Percentiles rank a stretch among this genome's conserved stretches.
These are phyloP conservation scores for Synergus umbraculus DNA, from an alignment of 2,888 invertebrate species.

Conservation along the genomic window DNA sequence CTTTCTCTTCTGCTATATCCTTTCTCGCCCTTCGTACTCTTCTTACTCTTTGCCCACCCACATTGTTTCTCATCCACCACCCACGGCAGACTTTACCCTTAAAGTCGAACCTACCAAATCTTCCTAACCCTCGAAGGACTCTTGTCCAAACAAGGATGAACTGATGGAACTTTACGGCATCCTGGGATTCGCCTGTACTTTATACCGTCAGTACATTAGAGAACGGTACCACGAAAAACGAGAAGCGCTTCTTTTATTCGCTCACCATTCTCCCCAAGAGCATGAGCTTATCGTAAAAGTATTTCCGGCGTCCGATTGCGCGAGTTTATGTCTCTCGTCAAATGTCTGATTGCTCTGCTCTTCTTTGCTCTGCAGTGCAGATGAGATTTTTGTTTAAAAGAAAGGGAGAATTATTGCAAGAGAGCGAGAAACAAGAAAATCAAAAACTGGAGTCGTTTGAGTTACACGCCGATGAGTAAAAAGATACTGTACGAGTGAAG, in stretches of 20 bases:
- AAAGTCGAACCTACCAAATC: constrained; percentile 62
- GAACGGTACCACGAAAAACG: constrained; percentile 12
- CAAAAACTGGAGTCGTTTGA: no score
- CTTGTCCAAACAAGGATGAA: constrained; percentile 5
- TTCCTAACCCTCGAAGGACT: neutral
- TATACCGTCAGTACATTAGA: constrained; percentile 11
- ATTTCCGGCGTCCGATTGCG: neutral
- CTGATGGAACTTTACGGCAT: neutral
- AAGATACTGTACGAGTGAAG: no score
- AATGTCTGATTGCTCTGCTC: constrained; percentile 17
- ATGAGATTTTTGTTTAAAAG: neutral
- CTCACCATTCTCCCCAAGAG: constrained; percentile 11
- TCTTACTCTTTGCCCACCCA: constrained; percentile 43
- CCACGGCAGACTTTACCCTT: constrained; percentile 59
- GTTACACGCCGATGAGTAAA: no score
- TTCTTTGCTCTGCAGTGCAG: neutral
- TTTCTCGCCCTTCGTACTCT: neutral
- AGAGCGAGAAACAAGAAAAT: no score
- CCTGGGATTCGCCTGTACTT: constrained; percentile 8
- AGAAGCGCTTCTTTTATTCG: constrained; percentile 18
- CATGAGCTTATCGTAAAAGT: constrained; percentile 16
- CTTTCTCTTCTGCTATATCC: neutral
- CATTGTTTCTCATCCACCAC: constrained; percentile 66
- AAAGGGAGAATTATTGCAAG: neutral
- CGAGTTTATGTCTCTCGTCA: constrained; percentile 20